Percentiles rank a stretch among this genome's conserved stretches.
Evolutionary conservation across 2,113 vertebrate genomes (phyloP).

Genomic region (Protobothrops mucrosquamatus): DNA sequence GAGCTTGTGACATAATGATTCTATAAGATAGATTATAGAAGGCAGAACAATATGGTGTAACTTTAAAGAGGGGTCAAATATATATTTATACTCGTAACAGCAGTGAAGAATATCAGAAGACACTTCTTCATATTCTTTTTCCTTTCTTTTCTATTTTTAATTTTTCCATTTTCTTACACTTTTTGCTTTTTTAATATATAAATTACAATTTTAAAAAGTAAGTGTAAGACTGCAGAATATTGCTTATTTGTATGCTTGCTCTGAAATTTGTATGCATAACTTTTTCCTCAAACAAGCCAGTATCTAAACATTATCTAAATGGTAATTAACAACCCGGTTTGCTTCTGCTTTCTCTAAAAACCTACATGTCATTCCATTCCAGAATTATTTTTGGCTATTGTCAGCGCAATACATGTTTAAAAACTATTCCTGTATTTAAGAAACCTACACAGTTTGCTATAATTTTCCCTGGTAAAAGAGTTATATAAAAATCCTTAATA

Average conservation of each 20-base stretch:
- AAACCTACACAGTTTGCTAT: background rate
- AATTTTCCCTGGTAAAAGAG: background rate
- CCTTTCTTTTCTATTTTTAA: background rate
- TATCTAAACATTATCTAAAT: background rate
- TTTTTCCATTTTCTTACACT: background rate
- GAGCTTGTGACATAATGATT: background rate
- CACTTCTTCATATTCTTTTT: too few species aligned
- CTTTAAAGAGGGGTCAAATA: background rate
- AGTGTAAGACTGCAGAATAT: background rate
- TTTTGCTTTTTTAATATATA: background rate
- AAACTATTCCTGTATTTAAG: conserved; percentile 15
- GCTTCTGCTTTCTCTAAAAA: background rate
- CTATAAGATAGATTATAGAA: background rate
- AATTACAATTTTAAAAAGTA: background rate
- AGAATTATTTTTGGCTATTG: conserved; percentile 18
- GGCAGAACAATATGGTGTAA: background rate
- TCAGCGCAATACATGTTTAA: background rate
- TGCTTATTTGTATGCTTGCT: background rate
- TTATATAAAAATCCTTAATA: background rate
- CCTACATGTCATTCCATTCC: background rate
- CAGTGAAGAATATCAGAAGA: too few species aligned
- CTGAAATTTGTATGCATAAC: background rate
- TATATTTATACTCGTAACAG: background rate
- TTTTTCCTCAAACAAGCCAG: background rate
- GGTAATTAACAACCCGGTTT: background rate